phyloP scores from a whole-genome alignment of 2,888 invertebrate genomes.

The Ditula angustiorana region DNA sequence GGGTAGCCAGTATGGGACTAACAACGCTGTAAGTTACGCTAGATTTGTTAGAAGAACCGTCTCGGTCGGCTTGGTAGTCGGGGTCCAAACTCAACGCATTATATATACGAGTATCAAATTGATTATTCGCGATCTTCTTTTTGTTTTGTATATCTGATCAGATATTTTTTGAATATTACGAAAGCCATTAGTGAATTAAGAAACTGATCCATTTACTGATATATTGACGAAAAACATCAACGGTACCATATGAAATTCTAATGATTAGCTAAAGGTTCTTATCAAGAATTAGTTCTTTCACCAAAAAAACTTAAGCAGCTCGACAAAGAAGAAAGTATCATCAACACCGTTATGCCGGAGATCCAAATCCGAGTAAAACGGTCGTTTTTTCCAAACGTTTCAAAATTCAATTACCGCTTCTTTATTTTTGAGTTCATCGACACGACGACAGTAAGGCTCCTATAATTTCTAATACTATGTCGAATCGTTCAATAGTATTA shows the following conservation, averaged over 20 bases:
- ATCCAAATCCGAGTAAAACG: conserved; percentile 35
- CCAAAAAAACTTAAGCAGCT: conserved; percentile 3
- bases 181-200: too few relatives aligned
- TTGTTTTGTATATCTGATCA: too few relatives aligned
- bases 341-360: conserved; percentile 28
- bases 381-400: conserved; percentile 52
- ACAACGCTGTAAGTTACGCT: too few relatives aligned
- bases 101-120: too few relatives aligned
- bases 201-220: too few relatives aligned
- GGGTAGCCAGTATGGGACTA: conserved; percentile 92
- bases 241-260: background rate
- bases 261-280: background rate
- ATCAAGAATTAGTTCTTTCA: background rate
- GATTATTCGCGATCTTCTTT: too few relatives aligned
- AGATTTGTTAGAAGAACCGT: too few relatives aligned
- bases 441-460: conserved; percentile 73
- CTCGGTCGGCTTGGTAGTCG: too few relatives aligned
- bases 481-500: conserved; percentile 71
- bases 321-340: conserved; percentile 15
- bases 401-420: conserved; percentile 78
- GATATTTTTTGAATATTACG: too few relatives aligned
- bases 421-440: conserved; percentile 70
- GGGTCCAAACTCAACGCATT: too few relatives aligned
- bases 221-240: background rate
- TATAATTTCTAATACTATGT: conserved; percentile 68